Conservation (phyloP, 2,888 invertebrate genomes). For the Caenorhabditis panamensis region DNA sequence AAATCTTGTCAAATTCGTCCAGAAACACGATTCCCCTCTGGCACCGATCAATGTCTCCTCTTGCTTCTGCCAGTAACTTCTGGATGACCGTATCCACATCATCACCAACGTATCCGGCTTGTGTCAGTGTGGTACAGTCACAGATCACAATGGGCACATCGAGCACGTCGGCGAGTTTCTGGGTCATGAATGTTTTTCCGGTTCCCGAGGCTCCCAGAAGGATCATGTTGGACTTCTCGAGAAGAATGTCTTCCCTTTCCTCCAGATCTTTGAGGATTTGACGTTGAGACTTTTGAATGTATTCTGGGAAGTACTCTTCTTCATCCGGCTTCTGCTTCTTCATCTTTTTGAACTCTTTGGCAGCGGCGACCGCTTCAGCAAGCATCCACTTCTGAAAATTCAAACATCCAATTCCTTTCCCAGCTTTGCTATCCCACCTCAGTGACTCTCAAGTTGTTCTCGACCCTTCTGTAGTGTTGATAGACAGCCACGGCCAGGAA, state of each 20-base stretch:
- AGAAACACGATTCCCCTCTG: constrained; percentile 96
- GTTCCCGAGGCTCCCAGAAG: constrained; percentile 94
- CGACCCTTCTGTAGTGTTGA: constrained; percentile 98
- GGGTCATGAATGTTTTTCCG: constrained; percentile 96
- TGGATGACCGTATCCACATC: constrained; percentile 85
- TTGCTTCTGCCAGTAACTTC: constrained; percentile 86
- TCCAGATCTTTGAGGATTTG: constrained; percentile 57
- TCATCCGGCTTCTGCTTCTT: constrained; percentile 42
- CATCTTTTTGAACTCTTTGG: constrained; percentile 41
- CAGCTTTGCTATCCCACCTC: constrained; percentile 37
- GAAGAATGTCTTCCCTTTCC: constrained; percentile 83
- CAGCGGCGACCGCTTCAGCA: constrained; percentile 39
- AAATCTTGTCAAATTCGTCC: constrained; percentile 99
- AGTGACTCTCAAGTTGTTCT: constrained; percentile 86
- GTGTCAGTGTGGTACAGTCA: constrained; percentile 96
- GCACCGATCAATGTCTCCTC: constrained; percentile 93
- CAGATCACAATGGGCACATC: constrained; percentile 98
- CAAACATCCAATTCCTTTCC: not conserved
- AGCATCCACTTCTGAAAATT: constrained; percentile 50
- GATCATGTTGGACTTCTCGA: constrained; percentile 96
- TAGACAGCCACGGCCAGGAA: constrained; percentile 97
- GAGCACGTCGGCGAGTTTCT: constrained; percentile 96
- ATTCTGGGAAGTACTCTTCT: constrained; percentile 32
- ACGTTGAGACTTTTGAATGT: constrained; percentile 51
- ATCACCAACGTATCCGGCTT: constrained; percentile 99